phyloP scores from a whole-genome alignment of 2,113 vertebrate genomes.

The Zosterops japonicus region DNA sequence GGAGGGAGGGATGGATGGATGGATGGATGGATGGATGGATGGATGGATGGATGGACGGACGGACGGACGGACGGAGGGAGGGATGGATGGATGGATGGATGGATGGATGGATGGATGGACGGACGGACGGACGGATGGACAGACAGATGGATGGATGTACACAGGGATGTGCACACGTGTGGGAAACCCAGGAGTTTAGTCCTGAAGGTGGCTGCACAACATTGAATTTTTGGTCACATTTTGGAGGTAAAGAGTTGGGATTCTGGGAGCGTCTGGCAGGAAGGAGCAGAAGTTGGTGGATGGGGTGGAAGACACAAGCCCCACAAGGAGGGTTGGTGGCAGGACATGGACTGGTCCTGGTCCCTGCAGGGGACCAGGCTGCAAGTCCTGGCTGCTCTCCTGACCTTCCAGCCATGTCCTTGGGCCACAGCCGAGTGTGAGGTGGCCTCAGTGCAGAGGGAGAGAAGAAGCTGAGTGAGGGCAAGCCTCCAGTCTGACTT shows the following conservation, averaged over 20 bases:
- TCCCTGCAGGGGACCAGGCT: not conserved
- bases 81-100: too few relatives aligned
- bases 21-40: too few relatives aligned
- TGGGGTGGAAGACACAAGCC: fast-evolving
- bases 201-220: not conserved
- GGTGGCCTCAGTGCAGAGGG: not conserved
- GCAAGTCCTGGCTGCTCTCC: not conserved
- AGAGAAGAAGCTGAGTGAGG: not conserved
- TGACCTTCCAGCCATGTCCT: not conserved
- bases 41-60: too few relatives aligned
- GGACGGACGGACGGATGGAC: too few relatives aligned
- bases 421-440: not conserved
- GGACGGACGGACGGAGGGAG: too few relatives aligned
- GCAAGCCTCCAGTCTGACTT: not conserved
- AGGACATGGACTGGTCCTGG: not conserved
- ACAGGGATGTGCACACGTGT: fast-evolving
- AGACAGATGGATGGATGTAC: fast-evolving
- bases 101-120: too few relatives aligned
- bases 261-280: not conserved
- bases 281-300: fast-evolving
- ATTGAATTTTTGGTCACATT: not conserved
- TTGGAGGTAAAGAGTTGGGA: not conserved
- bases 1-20: too few relatives aligned
- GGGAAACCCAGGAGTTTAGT: not conserved
- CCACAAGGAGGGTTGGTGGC: not conserved